Conservation (phyloP, 2,113 vertebrate species). For the Amphiprion ocellaris region DNA sequence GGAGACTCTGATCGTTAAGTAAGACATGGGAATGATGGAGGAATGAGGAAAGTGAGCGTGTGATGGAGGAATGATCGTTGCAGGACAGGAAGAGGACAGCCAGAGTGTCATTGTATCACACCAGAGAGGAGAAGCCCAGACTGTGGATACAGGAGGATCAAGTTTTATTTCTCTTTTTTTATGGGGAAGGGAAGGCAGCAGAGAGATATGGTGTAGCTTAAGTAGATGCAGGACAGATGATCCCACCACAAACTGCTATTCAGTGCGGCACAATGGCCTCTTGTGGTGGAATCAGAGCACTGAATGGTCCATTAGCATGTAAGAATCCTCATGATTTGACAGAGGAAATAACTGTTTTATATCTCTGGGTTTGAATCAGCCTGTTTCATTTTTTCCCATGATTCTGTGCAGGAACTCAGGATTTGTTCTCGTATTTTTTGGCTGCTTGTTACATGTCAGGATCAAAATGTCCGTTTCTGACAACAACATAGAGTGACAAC, state of each 20-base stretch:
- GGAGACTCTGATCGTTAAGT: neutral
- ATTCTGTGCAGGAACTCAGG: too few species aligned
- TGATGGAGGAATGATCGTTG: conserved; percentile 9
- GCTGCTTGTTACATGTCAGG: too few species aligned
- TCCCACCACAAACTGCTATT: conserved; percentile 10
- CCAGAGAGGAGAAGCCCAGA: conserved; percentile 46
- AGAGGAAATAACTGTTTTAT: neutral
- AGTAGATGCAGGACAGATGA: conserved; percentile 36
- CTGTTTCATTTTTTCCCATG: neutral
- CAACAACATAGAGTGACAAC: neutral
- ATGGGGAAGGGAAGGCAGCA: conserved; percentile 44
- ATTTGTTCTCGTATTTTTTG: too few species aligned
- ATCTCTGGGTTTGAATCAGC: neutral
- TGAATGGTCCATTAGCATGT: neutral
- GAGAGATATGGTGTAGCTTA: conserved; percentile 23
- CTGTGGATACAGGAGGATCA: conserved; percentile 63
- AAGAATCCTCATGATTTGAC: neutral
- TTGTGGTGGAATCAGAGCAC: conserved; percentile 54
- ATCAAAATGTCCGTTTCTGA: neutral
- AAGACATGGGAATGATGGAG: conserved; percentile 14
- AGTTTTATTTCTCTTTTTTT: conserved; percentile 70
- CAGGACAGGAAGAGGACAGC: conserved; percentile 29
- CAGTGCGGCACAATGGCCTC: conserved; percentile 66
- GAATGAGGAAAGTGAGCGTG: conserved; percentile 36
- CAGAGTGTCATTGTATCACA: conserved; percentile 52